Evolutionary conservation across 2,113 vertebrate genomes (phyloP), one percentile per base, ranked within the genome.

Genomic region (Syrrhaptes paradoxus): DNA sequence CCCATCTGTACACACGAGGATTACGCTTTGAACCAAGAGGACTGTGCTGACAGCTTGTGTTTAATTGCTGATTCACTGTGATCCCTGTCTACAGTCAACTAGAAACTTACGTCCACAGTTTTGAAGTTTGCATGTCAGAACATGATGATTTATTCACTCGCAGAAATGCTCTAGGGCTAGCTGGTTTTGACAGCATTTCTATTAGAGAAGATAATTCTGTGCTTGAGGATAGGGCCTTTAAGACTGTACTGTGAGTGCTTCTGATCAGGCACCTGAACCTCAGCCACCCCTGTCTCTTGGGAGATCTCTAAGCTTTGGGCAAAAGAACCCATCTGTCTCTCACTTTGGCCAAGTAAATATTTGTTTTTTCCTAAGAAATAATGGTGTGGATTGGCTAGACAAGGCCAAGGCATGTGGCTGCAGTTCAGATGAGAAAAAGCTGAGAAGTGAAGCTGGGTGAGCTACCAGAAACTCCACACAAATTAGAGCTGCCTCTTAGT

Each of bases 51-150:
- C 94, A 96, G 95, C 73, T 95, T 89, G 80, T 34, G 45, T 82
- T 91, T 95, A 95, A 92, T 89, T 93, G 89, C 93, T 52, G 63
- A 90, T 89, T 95, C 92, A 67, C 92, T 81, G 57, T 92, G 86
- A 93, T 92, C 80, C 48, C n/a, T 4, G 2, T 72, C 86, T 94
- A 90, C 10, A 92, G 73, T 89, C 89, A 95, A 92, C 94, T 95
- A 97, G 71, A 92, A 95, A 72, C 46, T 89, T 68, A 75, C 22
- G 70, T 67, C 87, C 36, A 41, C 16, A 17, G 89, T 94, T 95
- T 75, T 95, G 93, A 77, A 83, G 68, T 71, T 92, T 95, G 65
- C 73, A 36, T 75, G 89, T 89, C 91, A 92, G 80, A 85, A 86
- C 65, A 77, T 10, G 63, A 80, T 29, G 19, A 86, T 92, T 95